Evolutionary conservation across 2,113 vertebrate genomes (phyloP).

Genomic region (Xiphophorus hellerii): DNA sequence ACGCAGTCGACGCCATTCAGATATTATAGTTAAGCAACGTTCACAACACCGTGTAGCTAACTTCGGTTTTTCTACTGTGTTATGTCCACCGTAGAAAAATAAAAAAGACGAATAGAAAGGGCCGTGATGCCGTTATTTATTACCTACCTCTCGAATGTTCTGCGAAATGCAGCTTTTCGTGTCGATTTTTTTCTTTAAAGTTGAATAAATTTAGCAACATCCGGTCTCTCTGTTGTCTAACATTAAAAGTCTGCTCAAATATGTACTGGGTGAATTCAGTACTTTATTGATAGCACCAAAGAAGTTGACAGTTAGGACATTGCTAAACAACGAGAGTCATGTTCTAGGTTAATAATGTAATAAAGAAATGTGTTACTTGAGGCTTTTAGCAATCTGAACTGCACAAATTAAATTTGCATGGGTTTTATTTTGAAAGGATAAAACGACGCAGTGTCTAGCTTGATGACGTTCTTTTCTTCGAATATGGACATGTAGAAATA

Average conservation of each 20-base stretch:
- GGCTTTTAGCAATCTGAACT: background rate
- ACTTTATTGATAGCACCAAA: no score
- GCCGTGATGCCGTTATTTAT: background rate
- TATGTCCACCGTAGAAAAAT: rapidly evolving
- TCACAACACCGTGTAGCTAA: background rate
- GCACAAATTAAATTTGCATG: no score
- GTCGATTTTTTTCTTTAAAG: slow-evolving; percentile 24
- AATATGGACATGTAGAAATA: background rate
- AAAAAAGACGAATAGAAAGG: background rate
- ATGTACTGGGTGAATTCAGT: background rate
- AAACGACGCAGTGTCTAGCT: background rate
- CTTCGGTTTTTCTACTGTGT: rapidly evolving
- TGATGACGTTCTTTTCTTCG: background rate
- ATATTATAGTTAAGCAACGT: background rate
- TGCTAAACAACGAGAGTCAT: background rate
- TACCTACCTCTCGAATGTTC: slow-evolving; percentile 77
- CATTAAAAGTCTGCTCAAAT: slow-evolving; percentile 18
- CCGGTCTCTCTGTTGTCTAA: background rate
- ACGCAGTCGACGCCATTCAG: slow-evolving; percentile 2
- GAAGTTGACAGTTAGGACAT: background rate
- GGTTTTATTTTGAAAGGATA: slow-evolving; percentile 55
- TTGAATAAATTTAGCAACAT: rapidly evolving
- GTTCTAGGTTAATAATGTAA: background rate
- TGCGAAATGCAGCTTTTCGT: slow-evolving; percentile 45
- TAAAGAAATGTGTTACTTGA: background rate